Conservation (phyloP, 2,113 vertebrate species). For the Ptychochromis oligacanthus region DNA sequence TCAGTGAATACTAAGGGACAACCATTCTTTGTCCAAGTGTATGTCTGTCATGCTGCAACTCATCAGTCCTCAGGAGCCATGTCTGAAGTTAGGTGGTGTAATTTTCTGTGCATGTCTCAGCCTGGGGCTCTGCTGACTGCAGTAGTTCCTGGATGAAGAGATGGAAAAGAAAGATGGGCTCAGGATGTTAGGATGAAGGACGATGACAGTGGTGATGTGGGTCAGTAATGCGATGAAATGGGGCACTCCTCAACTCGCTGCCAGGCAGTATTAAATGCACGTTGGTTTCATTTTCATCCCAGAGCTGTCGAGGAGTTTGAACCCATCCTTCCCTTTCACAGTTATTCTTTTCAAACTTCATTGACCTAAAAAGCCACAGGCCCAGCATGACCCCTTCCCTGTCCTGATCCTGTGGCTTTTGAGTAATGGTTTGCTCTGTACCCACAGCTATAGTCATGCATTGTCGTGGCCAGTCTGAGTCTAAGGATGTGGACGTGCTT, state of each 20-base stretch:
- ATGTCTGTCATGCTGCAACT: constrained; percentile 25
- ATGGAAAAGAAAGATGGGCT: constrained; percentile 38
- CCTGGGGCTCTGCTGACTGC: constrained; percentile 31
- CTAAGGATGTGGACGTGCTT: constrained; percentile 18
- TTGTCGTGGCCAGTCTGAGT: constrained; percentile 24
- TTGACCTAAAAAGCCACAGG: constrained; percentile 60
- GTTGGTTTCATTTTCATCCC: constrained; percentile 34
- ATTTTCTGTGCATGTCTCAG: background rate
- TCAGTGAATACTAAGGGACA: constrained; percentile 31
- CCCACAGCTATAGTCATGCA: constrained; percentile 31
- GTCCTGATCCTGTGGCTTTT: background rate
- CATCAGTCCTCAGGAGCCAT: constrained; percentile 17
- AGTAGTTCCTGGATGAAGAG: constrained; percentile 1
- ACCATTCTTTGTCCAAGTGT: constrained; percentile 41
- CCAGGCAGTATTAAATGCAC: constrained; percentile 11
- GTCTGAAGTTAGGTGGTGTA: constrained; percentile 30
- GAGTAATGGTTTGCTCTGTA: constrained; percentile 31
- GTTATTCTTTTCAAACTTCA: constrained; percentile 7
- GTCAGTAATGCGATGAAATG: constrained; percentile 48
- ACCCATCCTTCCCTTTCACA: background rate
- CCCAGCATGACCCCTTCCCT: constrained; percentile 27
- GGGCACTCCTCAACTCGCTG: constrained; percentile 18
- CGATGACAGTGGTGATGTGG: constrained; percentile 48
- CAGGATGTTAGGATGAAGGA: constrained; percentile 35
- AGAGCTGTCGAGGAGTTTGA: constrained; percentile 7